Percentiles rank a stretch among this genome's conserved stretches.
These are phyloP conservation scores for Todiramphus saurophagus DNA, from an alignment of 2,113 vertebrate species.

Conservation along the genomic window DNA sequence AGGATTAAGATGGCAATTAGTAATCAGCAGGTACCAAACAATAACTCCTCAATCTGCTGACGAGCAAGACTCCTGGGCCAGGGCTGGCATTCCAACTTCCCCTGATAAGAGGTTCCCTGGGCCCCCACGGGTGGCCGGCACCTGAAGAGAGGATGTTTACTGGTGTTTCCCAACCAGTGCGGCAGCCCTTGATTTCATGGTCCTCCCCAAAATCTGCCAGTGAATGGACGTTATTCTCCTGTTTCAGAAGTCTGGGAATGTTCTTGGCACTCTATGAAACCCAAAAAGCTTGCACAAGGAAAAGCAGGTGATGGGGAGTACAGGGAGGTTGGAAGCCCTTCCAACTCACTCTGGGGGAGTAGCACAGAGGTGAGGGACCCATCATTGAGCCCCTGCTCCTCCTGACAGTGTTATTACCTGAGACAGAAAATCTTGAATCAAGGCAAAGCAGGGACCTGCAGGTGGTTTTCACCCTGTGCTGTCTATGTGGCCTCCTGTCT, in stretches of 20 bases:
- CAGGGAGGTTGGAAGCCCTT: background rate
- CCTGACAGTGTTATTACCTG: fast-evolving
- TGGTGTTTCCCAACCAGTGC: background rate
- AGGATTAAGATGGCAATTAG: constrained; percentile 22
- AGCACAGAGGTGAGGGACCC: fast-evolving
- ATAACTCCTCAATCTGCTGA: background rate
- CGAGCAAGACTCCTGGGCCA: fast-evolving
- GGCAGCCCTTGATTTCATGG: background rate
- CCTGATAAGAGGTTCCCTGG: fast-evolving
- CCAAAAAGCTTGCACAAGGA: background rate
- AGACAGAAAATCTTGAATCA: background rate
- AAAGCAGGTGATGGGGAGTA: background rate
- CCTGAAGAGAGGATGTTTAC: too few relatives aligned
- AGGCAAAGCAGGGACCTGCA: background rate
- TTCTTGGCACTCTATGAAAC: background rate
- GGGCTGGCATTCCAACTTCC: background rate
- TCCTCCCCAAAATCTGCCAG: background rate
- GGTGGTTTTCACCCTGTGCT: background rate
- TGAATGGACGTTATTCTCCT: background rate
- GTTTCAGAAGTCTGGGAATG: background rate
- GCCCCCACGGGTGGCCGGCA: fast-evolving
- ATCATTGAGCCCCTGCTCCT: background rate
- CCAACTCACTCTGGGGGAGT: fast-evolving
- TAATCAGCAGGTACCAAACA: constrained; percentile 14
- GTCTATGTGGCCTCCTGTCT: background rate